These are phyloP conservation scores for Allygus modestus DNA, from an alignment of 2,888 invertebrate genomes.

Conservation along the genomic window DNA sequence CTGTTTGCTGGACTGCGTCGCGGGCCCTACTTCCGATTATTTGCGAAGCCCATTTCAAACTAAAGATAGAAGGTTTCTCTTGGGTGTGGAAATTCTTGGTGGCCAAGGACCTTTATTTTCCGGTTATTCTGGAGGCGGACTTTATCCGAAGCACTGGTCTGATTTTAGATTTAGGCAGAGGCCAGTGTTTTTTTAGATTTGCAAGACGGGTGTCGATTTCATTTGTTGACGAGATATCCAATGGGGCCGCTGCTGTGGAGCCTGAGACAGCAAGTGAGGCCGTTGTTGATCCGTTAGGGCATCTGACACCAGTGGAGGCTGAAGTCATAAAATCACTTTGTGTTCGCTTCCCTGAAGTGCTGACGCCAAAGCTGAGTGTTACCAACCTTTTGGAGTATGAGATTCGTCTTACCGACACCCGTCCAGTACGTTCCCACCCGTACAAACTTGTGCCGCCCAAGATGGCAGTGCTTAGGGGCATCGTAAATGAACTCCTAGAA, in stretches of 20 bases:
- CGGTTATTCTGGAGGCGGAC: not conserved
- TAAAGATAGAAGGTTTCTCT: conserved; percentile 30
- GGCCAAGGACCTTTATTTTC: not conserved
- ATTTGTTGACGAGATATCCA: not conserved
- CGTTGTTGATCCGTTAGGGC: not conserved
- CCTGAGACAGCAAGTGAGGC: not conserved
- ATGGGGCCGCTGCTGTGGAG: not conserved
- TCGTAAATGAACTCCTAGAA: not conserved
- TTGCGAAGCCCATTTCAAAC: not conserved
- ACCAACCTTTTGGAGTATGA: too few relatives aligned
- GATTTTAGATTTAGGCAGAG: conserved; percentile 20
- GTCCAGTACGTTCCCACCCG: conserved; percentile 22
- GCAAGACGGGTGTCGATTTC: not conserved
- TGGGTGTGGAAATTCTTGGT: conserved; percentile 22
- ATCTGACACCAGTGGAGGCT: too few relatives aligned
- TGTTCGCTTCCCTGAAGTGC: too few relatives aligned
- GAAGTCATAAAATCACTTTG: too few relatives aligned
- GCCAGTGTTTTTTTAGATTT: not conserved
- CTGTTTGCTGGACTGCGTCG: not conserved
- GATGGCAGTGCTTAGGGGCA: conserved; percentile 4
- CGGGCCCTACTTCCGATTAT: not conserved
- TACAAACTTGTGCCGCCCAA: conserved; percentile 46
- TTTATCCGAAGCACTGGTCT: conserved; percentile 2
- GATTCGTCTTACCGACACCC: conserved; percentile 17
- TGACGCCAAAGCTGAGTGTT: too few relatives aligned